Conservation (phyloP, 2,888 invertebrate genomes). For the Neoaliturus tenellus region DNA sequence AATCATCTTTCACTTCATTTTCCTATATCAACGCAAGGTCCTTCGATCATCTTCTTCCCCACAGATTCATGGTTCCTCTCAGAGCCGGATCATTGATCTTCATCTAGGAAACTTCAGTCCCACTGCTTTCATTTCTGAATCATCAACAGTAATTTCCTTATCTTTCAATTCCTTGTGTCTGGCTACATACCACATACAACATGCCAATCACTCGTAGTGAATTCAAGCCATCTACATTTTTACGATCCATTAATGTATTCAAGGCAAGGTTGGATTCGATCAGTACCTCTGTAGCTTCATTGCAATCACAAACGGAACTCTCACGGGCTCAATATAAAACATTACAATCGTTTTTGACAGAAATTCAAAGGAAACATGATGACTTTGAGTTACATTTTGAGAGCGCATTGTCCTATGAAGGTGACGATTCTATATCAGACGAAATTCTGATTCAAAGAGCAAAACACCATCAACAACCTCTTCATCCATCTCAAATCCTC, state of each 20-base stretch:
- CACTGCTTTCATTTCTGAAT: neutral
- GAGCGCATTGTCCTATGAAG: neutral
- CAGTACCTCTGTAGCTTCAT: neutral
- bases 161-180: neutral
- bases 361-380: neutral
- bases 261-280: neutral
- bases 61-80: too few species aligned
- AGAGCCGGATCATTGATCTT: too few species aligned
- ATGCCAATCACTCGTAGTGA: neutral
- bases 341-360: neutral
- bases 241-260: neutral
- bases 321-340: neutral
- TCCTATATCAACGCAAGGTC: too few species aligned
- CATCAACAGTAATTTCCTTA: neutral
- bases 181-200: neutral
- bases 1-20: too few species aligned
- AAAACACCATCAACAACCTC: neutral
- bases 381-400: neutral
- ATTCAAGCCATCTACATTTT: neutral
- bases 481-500: neutral
- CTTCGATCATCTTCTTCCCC: too few species aligned
- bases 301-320: neutral
- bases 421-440: neutral
- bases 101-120: neutral
- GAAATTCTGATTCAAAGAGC: neutral